phyloP scores from a whole-genome alignment of 2,113 vertebrate genomes.

The Accipiter cooperii region DNA sequence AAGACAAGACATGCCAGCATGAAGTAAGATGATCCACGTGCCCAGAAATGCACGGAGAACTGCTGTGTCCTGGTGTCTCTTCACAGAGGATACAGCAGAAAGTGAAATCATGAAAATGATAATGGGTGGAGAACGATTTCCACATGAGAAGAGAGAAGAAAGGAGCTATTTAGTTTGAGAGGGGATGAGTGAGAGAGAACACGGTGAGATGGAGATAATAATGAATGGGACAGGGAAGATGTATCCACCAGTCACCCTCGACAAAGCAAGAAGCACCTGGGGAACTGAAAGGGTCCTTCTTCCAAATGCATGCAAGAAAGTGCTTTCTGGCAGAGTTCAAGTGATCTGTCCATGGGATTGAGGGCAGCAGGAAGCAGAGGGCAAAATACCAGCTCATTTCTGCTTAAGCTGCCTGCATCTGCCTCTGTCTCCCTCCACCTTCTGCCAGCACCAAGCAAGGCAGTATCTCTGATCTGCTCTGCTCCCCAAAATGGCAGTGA shows the following conservation, averaged over 20 bases:
- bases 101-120: constrained; percentile 40
- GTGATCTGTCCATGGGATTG: neutral
- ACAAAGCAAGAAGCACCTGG: neutral
- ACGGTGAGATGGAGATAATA: neutral
- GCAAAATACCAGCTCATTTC: neutral
- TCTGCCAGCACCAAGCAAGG: neutral
- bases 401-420: neutral
- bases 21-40: neutral
- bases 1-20: neutral
- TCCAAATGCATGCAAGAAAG: neutral
- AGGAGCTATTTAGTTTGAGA: constrained; percentile 46
- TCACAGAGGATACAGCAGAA: neutral
- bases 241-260: neutral
- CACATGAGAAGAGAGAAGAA: constrained; percentile 58
- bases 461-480: neutral
- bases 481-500: neutral
- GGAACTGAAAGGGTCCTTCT: neutral
- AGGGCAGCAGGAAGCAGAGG: neutral
- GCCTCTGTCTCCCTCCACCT: neutral
- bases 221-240: neutral
- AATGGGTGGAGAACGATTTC: constrained; percentile 35
- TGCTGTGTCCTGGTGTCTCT: neutral
- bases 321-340: neutral
- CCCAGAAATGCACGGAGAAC: neutral
- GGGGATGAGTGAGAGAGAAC: neutral